Evolutionary conservation across 1,140 invertebrate species (phyloP), one percentile per base, ranked within the genome.

Genomic region (Ectropis grisescens): DNA sequence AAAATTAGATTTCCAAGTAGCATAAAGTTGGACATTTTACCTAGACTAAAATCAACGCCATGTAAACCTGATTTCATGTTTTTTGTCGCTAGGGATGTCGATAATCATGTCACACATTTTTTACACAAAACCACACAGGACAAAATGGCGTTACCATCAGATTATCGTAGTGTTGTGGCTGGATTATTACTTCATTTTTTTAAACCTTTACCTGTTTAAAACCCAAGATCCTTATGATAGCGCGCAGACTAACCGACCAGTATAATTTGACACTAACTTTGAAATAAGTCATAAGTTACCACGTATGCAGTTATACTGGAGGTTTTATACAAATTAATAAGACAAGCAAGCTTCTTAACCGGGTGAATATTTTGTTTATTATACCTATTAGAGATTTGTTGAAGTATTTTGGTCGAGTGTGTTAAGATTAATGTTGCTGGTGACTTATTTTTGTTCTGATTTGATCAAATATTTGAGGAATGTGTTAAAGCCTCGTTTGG

Each of bases 61-160:
- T 79, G 46, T 69, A 41, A 61, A 40, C 58, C 53, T 3, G 32
- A 13, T 34, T 37, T 49, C 27, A 54, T 11, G 37, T 62, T 71
- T 75, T 74, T 71, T 68, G 46, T 60, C n/a, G n/a, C 36, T 34
- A 65, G 51, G 39, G 56, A 61, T 67, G 60, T 51, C 58, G 66
- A 79, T 79, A 72, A 75, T 71, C 68, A 68, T 75, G 67, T 79
- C 74, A 79, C 70, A 72, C 62, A 46, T 79, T 79, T 78, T 80
- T 80, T 70, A 55, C 41, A 51, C 36, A 44, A 74, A 80, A 72
- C 75, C 75, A 80, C 75, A 80, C 75, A 76, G 61, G 64, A 76
- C 75, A 80, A 76, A 76, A 80, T 75, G 58, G 71, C 71, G 71
- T 76, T 76, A 76, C 71, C 58, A 71, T 80, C 71, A 75, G 75